Conservation (phyloP, 2,797 vertebrate genomes). For the Heliangelus exortis region DNA sequence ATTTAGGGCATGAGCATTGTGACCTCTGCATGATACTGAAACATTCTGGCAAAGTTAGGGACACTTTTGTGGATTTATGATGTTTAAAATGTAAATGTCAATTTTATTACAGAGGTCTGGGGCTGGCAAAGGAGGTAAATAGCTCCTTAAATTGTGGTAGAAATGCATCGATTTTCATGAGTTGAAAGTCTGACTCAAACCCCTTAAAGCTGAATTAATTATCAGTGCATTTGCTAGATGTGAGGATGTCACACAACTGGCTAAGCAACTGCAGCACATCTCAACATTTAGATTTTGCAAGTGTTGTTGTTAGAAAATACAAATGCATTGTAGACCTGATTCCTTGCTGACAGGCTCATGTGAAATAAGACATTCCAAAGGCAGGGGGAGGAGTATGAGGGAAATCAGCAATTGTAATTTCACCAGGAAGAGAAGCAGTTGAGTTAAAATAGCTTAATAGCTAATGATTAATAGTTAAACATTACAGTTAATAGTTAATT, state of each 20-base stretch:
- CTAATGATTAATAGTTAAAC: no score
- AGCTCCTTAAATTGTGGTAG: not conserved
- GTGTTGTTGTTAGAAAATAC: slow-evolving; percentile 7
- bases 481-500: not conserved
- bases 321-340: not conserved
- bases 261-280: not conserved
- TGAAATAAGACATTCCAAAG: not conserved
- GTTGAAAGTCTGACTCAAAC: not conserved
- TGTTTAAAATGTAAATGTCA: slow-evolving; percentile 44
- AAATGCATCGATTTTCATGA: slow-evolving; percentile 19
- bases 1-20: not conserved
- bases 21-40: slow-evolving; percentile 27
- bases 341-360: not conserved
- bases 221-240: not conserved
- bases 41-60: slow-evolving; percentile 22
- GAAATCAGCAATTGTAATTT: not conserved
- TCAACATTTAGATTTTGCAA: not conserved
- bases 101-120: slow-evolving; percentile 4
- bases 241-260: slow-evolving; percentile 20
- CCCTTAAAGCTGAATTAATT: slow-evolving; percentile 28
- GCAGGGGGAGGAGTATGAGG: not conserved
- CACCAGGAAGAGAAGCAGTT: not conserved
- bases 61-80: slow-evolving; percentile 35
- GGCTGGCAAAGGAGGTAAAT: not conserved
- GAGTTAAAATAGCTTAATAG: not conserved